Percentiles rank a stretch among this genome's conserved stretches.
These are phyloP conservation scores for Heliconius ismenius DNA, from an alignment of 2,888 invertebrate species.

Conservation along the genomic window DNA sequence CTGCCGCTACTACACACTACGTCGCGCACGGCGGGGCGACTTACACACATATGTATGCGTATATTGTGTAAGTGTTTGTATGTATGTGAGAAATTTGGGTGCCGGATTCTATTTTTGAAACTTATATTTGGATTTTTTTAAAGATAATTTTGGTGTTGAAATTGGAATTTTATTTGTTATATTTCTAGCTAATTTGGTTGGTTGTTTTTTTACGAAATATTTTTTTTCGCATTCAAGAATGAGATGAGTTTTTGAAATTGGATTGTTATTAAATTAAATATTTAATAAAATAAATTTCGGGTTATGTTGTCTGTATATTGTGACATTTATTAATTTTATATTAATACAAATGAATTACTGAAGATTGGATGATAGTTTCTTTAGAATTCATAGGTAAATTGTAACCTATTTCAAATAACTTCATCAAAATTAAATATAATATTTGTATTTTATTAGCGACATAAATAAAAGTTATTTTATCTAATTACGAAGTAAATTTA, in stretches of 20 bases:
- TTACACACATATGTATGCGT: slow-evolving; percentile 27
- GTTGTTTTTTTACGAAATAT: neutral
- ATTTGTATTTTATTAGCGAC: too few relatives aligned
- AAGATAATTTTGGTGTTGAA: neutral
- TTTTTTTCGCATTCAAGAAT: neutral
- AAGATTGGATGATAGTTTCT: neutral
- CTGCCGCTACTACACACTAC: slow-evolving; percentile 57
- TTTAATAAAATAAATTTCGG: neutral
- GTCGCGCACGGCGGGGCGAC: slow-evolving; percentile 15
- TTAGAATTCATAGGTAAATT: neutral
- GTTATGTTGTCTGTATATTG: neutral
- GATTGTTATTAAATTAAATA: neutral
- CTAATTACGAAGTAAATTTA: too few relatives aligned
- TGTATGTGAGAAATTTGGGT: neutral
- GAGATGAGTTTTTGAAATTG: neutral
- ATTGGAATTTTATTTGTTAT: neutral
- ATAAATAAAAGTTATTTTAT: too few relatives aligned
- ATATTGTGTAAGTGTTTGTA: neutral
- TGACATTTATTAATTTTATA: too few relatives aligned
- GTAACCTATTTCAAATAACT: neutral
- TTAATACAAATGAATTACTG: neutral
- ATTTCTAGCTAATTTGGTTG: neutral
- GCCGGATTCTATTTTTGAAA: slow-evolving; percentile 12
- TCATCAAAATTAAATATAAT: neutral
- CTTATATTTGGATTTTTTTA: neutral